Percentiles rank a stretch among this genome's conserved stretches.
Evolutionary conservation across 2,113 vertebrate genomes (phyloP).

Genomic region (Lamprotornis superbus): DNA sequence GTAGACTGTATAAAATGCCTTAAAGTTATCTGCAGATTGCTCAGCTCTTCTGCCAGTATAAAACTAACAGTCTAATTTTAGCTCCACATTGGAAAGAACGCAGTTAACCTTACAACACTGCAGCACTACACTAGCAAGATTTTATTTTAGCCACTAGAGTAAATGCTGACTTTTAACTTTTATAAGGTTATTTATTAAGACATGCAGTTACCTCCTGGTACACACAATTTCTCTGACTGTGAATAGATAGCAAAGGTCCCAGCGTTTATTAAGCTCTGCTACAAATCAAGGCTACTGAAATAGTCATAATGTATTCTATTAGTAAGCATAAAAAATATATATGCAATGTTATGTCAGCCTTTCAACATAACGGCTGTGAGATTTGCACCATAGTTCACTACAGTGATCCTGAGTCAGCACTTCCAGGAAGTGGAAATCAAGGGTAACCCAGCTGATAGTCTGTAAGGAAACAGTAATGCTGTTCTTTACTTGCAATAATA

Average conservation of each 20-base stretch:
- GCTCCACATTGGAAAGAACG: background rate
- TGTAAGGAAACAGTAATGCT: background rate
- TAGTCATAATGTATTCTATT: background rate
- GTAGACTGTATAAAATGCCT: background rate
- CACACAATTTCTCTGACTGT: background rate
- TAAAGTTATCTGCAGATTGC: background rate
- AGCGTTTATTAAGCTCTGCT: background rate
- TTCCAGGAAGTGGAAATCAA: background rate
- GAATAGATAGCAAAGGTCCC: background rate
- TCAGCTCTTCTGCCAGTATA: background rate
- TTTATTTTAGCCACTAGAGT: background rate
- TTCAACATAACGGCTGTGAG: background rate
- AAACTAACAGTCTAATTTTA: background rate
- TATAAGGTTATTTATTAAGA: conserved; percentile 17
- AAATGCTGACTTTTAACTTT: conserved; percentile 32
- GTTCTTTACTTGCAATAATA: background rate
- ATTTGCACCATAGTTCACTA: background rate
- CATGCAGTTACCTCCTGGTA: background rate
- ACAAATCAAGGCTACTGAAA: background rate
- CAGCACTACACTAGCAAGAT: background rate
- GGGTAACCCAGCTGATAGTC: background rate
- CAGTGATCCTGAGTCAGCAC: background rate
- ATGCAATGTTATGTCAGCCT: background rate
- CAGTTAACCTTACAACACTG: background rate
- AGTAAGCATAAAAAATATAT: background rate